Evolutionary conservation across 1,140 invertebrate species (phyloP).

Genomic region (Eriocheir sinensis): DNA sequence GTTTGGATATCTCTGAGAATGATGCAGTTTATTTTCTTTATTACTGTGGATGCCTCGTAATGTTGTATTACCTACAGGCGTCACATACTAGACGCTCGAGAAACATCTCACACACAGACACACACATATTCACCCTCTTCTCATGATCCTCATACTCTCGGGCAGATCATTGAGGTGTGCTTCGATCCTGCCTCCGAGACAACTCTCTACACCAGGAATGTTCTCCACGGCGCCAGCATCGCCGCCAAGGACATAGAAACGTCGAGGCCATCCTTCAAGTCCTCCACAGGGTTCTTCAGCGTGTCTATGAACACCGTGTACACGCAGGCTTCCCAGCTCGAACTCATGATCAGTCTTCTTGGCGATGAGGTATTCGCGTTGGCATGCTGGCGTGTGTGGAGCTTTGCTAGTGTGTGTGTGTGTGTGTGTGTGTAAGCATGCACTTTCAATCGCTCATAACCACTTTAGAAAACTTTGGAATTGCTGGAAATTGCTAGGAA

Average conservation of each 20-base stretch:
- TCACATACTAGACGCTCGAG: too few relatives aligned
- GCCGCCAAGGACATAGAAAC: conserved; percentile 69
- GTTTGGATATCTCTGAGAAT: too few relatives aligned
- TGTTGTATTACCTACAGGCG: too few relatives aligned
- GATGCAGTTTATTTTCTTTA: too few relatives aligned
- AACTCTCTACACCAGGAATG: conserved; percentile 56
- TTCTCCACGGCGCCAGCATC: conserved; percentile 63
- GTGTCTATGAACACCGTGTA: conserved; percentile 72
- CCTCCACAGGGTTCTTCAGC: conserved; percentile 73
- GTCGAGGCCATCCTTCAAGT: conserved; percentile 68
- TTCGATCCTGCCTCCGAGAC: conserved; percentile 62
- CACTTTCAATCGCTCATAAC: background rate
- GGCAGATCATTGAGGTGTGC: conserved; percentile 44
- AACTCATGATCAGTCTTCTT: conserved; percentile 64
- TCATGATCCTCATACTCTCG: background rate
- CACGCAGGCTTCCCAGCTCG: conserved; percentile 49
- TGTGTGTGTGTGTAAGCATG: background rate
- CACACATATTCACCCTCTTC: background rate
- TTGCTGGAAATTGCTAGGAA: too few relatives aligned
- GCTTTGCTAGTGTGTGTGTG: background rate
- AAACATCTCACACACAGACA: background rate
- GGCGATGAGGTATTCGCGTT: conserved; percentile 48
- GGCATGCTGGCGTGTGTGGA: too few relatives aligned
- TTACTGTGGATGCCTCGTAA: too few relatives aligned
- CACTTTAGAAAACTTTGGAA: background rate